Evolutionary conservation across 2,797 vertebrate genomes (phyloP).

Genomic region (Graptemys geographica): DNA sequence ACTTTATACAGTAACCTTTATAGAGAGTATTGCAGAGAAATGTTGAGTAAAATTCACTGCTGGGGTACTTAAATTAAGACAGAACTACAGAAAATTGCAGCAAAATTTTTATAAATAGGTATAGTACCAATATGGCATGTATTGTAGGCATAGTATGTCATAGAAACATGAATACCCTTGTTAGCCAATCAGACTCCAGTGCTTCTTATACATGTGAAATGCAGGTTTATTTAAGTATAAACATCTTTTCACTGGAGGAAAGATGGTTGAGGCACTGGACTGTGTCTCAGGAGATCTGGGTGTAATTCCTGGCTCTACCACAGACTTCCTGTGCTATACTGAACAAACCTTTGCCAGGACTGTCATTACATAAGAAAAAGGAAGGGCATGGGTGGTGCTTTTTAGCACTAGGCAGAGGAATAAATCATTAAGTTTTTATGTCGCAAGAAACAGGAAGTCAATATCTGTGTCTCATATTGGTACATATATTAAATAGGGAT

Average conservation of each 20-base stretch:
- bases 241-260: not conserved
- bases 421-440: not conserved
- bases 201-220: constrained; percentile 56
- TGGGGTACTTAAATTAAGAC: constrained; percentile 46
- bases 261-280: constrained; percentile 20
- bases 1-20: constrained; percentile 56
- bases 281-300: constrained; percentile 6
- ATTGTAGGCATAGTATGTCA: constrained; percentile 62
- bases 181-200: constrained; percentile 47
- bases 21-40: constrained; percentile 55
- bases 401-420: not conserved
- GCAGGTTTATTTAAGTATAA: constrained; percentile 5
- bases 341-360: not conserved
- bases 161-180: constrained; percentile 55
- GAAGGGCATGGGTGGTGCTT: not conserved
- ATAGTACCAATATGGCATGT: not conserved
- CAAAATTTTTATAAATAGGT: constrained; percentile 58
- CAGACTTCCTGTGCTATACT: constrained; percentile 12
- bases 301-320: not conserved
- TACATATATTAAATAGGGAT: not conserved
- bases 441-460: constrained; percentile 1
- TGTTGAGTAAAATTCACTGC: constrained; percentile 50
- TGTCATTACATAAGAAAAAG: not conserved
- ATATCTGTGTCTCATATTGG: not conserved
- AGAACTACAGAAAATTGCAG: constrained; percentile 69